phyloP scores from a whole-genome alignment of 2,888 invertebrate genomes.

The Troides aeacus region DNA sequence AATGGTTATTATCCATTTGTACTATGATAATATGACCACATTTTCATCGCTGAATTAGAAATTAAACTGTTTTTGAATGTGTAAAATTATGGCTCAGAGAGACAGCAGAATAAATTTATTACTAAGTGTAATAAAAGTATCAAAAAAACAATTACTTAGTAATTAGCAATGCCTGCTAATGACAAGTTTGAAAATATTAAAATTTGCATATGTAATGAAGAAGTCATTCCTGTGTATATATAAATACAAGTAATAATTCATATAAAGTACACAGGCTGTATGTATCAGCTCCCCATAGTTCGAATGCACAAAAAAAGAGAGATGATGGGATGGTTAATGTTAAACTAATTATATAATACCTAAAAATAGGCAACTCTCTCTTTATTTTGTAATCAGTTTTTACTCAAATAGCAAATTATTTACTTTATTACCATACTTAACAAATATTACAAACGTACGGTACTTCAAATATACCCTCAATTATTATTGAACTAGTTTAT shows the following conservation, averaged over 20 bases:
- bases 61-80: background rate
- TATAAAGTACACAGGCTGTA: background rate
- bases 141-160: background rate
- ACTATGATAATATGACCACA: conserved; percentile 57
- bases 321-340: background rate
- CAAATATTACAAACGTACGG: background rate
- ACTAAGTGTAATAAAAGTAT: background rate
- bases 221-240: background rate
- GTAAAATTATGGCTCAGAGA: background rate
- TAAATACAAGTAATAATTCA: background rate
- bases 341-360: background rate
- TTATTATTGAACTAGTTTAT: background rate
- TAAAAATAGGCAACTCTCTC: background rate
- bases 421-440: background rate
- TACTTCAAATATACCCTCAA: background rate
- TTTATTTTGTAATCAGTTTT: background rate
- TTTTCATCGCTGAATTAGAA: conserved; percentile 29
- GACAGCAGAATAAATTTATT: background rate
- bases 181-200: background rate
- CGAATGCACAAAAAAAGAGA: background rate
- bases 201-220: background rate
- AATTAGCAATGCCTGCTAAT: background rate
- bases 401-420: background rate
- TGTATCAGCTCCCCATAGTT: background rate
- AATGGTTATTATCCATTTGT: conserved; percentile 43